These are phyloP conservation scores for Trichogramma evanescens DNA, from an alignment of 2,888 invertebrate species.

Conservation along the genomic window DNA sequence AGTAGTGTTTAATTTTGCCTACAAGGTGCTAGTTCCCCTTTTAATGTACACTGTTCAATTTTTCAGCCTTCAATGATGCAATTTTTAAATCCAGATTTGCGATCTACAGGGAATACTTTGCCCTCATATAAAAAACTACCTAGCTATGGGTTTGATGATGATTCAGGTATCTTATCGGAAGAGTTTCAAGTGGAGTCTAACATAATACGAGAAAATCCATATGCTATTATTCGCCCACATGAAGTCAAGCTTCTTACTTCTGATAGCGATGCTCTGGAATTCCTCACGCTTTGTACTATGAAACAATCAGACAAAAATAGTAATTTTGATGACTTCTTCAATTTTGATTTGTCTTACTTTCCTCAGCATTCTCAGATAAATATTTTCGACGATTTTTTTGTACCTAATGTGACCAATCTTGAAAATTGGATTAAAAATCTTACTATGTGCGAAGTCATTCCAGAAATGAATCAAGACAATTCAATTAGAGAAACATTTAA, in stretches of 20 bases:
- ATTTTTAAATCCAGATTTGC: slow-evolving; percentile 2
- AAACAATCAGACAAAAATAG: slow-evolving; percentile 27
- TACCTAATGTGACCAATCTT: slow-evolving; percentile 29
- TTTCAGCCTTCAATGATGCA: slow-evolving; percentile 16
- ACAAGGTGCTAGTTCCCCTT: neutral
- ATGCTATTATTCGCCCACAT: slow-evolving; percentile 21
- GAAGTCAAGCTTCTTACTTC: slow-evolving; percentile 36
- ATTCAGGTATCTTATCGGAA: slow-evolving; percentile 29
- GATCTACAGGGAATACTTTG: neutral
- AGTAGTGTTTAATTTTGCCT: no score
- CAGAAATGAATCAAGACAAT: neutral
- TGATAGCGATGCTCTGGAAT: slow-evolving; percentile 36
- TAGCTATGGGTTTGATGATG: slow-evolving; percentile 23
- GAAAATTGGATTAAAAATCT: slow-evolving; percentile 25
- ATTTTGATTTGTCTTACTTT: slow-evolving; percentile 24
- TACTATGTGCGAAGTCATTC: neutral
- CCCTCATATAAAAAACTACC: neutral
- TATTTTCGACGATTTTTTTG: slow-evolving; percentile 25
- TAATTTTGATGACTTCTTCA: neutral
- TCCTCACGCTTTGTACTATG: slow-evolving; percentile 38
- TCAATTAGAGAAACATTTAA: neutral
- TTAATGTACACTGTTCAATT: neutral
- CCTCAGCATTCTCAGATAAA: slow-evolving; percentile 17
- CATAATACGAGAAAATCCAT: slow-evolving; percentile 4
- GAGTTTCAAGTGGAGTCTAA: slow-evolving; percentile 6